phyloP scores from a whole-genome alignment of 2,113 vertebrate genomes.

The Eurystomus gularis region DNA sequence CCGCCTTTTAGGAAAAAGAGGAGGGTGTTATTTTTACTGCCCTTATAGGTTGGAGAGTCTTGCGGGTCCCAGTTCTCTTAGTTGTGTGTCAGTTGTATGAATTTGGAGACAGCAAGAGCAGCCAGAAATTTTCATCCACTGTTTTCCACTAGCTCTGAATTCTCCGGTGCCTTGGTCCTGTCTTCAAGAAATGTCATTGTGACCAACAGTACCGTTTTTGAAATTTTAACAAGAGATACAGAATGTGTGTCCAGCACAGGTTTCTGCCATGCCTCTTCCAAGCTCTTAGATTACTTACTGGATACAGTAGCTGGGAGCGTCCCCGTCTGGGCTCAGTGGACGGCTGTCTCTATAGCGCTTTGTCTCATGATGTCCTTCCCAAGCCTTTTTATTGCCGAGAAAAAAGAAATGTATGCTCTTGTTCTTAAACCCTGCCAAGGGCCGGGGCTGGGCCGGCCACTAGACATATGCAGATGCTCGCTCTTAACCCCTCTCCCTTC shows the following conservation, averaged over 20 bases:
- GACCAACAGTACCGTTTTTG: neutral
- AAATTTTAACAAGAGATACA: neutral
- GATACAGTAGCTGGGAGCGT: neutral
- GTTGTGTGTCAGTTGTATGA: neutral
- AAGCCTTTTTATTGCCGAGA: neutral
- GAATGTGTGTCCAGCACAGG: neutral
- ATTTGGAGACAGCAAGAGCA: neutral
- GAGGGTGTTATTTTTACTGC: fast-evolving
- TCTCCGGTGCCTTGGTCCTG: neutral
- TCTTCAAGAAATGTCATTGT: neutral
- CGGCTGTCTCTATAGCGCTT: neutral
- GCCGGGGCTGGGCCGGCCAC: no score
- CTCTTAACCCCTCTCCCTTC: no score
- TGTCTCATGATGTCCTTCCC: neutral
- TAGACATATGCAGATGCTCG: no score
- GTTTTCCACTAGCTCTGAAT: neutral
- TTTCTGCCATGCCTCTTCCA: neutral
- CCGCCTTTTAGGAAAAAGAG: neutral
- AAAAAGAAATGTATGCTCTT: neutral
- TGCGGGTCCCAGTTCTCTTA: neutral
- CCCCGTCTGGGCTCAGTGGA: neutral
- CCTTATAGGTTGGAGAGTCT: neutral
- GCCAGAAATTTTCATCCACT: neutral
- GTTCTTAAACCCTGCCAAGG: neutral
- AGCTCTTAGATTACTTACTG: neutral